phyloP scores from a whole-genome alignment of 2,888 invertebrate genomes.

The Andrena haemorrhoa region DNA sequence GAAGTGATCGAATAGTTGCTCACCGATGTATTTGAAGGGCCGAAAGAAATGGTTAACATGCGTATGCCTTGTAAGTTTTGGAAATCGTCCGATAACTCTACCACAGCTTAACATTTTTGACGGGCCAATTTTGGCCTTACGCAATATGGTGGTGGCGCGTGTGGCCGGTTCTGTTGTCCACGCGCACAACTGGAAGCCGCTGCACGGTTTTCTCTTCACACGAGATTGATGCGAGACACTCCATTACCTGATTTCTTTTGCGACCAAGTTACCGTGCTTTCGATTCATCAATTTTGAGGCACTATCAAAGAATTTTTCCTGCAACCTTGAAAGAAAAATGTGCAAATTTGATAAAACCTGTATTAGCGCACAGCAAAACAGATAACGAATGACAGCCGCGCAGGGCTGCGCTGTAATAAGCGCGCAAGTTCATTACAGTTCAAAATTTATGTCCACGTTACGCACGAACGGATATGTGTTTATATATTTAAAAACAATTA shows the following conservation, averaged over 20 bases:
- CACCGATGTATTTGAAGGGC: slow-evolving; percentile 75
- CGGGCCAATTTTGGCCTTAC: slow-evolving; percentile 72
- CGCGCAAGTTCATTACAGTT: slow-evolving; percentile 36
- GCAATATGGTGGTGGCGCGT: slow-evolving; percentile 75
- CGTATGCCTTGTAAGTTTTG: slow-evolving; percentile 78
- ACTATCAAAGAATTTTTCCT: slow-evolving; percentile 13
- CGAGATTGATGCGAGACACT: slow-evolving; percentile 48
- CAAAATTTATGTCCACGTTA: slow-evolving; percentile 15
- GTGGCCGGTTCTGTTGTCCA: slow-evolving; percentile 55
- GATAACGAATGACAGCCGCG: slow-evolving; percentile 59
- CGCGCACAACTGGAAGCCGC: slow-evolving; percentile 54
- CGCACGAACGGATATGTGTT: neutral
- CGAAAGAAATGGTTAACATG: slow-evolving; percentile 70
- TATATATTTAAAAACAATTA: neutral
- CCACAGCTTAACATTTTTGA: slow-evolving; percentile 82
- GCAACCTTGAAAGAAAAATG: neutral
- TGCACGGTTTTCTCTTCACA: slow-evolving; percentile 48
- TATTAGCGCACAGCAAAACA: slow-evolving; percentile 31
- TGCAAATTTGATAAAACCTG: slow-evolving; percentile 36
- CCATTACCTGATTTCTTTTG: slow-evolving; percentile 63
- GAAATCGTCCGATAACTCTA: slow-evolving; percentile 79
- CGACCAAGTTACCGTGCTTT: slow-evolving; percentile 27
- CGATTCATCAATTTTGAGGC: slow-evolving; percentile 37
- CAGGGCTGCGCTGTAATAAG: slow-evolving; percentile 21
- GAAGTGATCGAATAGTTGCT: slow-evolving; percentile 40